phyloP scores from a whole-genome alignment of 2,888 invertebrate genomes.

The Chymomyza procnemis region DNA sequence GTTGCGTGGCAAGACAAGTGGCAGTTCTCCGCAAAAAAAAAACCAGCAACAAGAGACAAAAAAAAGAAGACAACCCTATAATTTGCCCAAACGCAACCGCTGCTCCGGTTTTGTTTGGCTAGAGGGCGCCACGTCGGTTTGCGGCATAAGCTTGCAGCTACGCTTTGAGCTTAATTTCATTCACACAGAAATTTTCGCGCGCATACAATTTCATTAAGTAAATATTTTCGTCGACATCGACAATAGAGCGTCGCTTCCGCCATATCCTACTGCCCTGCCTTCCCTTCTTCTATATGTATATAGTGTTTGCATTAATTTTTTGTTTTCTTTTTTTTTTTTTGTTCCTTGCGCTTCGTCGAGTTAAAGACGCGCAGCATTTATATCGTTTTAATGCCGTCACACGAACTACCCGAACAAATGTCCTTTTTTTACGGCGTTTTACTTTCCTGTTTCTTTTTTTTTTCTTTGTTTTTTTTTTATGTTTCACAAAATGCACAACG shows the following conservation, averaged over 20 bases:
- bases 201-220: slow-evolving; percentile 71
- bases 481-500: slow-evolving; percentile 51
- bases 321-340: slow-evolving; percentile 10
- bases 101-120: background rate
- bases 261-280: background rate
- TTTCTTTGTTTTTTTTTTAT: background rate
- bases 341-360: slow-evolving; percentile 28
- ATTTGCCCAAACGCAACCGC: background rate
- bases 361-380: slow-evolving; percentile 60
- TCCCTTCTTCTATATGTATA: slow-evolving; percentile 8
- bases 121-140: slow-evolving; percentile 15
- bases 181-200: slow-evolving; percentile 68
- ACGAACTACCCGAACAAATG: slow-evolving; percentile 12
- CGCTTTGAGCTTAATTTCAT: slow-evolving; percentile 70
- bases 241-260: background rate
- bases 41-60: too few relatives aligned
- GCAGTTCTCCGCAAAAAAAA: background rate
- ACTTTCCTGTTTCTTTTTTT: background rate
- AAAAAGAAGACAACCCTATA: too few relatives aligned
- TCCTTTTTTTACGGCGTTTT: background rate
- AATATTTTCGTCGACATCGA: slow-evolving; percentile 52
- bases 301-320: slow-evolving; percentile 2
- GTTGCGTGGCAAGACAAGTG: background rate
- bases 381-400: slow-evolving; percentile 60
- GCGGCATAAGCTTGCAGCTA: slow-evolving; percentile 30